phyloP scores from a whole-genome alignment of 2,113 vertebrate genomes.

The Candoia aspera region DNA sequence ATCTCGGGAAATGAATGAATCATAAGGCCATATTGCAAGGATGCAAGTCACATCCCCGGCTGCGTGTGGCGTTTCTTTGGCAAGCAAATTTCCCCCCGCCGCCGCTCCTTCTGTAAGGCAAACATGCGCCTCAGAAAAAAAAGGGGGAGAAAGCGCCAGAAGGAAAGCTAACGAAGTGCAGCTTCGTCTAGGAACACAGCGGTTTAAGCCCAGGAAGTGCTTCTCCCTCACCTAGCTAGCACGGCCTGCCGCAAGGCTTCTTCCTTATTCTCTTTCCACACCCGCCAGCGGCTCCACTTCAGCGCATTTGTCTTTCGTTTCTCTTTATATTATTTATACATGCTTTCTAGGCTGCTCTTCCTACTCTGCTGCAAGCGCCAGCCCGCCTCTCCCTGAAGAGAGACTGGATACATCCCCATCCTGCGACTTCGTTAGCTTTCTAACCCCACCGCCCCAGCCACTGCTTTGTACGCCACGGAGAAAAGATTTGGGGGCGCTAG shows the following conservation, averaged over 20 bases:
- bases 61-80: conserved; percentile 30
- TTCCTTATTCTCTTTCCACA: conserved; percentile 6
- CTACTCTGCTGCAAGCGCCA: conserved; percentile 49
- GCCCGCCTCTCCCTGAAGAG: conserved; percentile 36
- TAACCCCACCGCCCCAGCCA: conserved; percentile 4
- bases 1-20: conserved; percentile 49
- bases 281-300: neutral
- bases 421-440: conserved; percentile 38
- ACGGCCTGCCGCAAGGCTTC: neutral
- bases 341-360: conserved; percentile 44
- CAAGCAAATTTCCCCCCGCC: neutral
- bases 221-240: neutral
- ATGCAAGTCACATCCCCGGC: conserved; percentile 25
- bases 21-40: conserved; percentile 38
- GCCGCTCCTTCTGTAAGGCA: neutral
- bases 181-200: conserved; percentile 4
- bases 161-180: neutral
- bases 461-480: neutral
- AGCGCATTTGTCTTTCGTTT: conserved; percentile 38
- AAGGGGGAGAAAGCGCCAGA: conserved; percentile 26
- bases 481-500: neutral
- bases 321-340: conserved; percentile 60
- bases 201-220: neutral
- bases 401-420: conserved; percentile 28
- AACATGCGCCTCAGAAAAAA: neutral